Base-by-base conservation (phyloP, 1,140 invertebrate species). In the Zaprionus kolodkinae region DNA sequence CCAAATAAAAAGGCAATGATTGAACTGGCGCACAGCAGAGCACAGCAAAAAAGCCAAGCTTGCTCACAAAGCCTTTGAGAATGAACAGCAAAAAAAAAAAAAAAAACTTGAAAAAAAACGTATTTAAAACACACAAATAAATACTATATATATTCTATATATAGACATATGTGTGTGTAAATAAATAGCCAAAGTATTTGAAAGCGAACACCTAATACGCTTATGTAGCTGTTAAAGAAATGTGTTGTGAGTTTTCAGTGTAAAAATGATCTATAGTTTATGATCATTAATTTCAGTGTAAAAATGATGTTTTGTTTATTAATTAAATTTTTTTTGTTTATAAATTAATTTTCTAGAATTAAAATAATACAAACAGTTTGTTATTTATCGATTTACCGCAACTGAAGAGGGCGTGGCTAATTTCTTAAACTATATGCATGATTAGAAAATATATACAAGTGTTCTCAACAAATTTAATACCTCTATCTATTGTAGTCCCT, bases 1-100 rank as follows among this genome's bases (percentile, higher is more conserved):
- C 48, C 38, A 68, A 67, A 73, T 68, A 68, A 68, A 68, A 72
- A 43, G 9, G 17, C 36, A 55, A 52, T 73, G 64, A 62, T 62
- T 63, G 67, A 71, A 15, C 67, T 38, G 60, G n/a, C 59, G 43
- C 25, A 56, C 35, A 71, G 27, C 40, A 21, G 1, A 21, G 21
- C 21, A 21, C 21, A 21, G 54, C 52, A 75, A 71, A 30, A 59
- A 75, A 71, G 40, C 40, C 52, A 64, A 69, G 27, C 38, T 40
- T 35, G 40, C 17, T 33, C 59, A 75, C 67, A 75, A 63, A 64
- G 52, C 21, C 38, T 15, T 54, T 27, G 38, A 30, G 33, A 60
- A 21, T 17, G 27, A n/a, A 12, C 45, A 10, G 4, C 17, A 25
- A 50, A 17, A 17, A 48, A 40, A 21, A 25, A 48, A 21, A 21